Evolutionary conservation across 2,888 invertebrate genomes (phyloP).

Genomic region (Drosophila imparisetae): DNA sequence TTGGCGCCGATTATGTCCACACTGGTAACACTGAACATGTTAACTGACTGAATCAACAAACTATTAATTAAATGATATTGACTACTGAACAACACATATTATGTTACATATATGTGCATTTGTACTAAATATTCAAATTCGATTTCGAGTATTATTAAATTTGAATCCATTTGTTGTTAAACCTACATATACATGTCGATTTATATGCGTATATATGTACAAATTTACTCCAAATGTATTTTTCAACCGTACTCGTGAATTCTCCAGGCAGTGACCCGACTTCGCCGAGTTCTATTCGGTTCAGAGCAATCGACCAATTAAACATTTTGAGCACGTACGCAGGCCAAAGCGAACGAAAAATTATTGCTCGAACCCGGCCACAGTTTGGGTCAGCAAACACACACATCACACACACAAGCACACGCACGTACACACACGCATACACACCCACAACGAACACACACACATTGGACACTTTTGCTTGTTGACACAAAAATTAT

Average conservation of each 20-base stretch:
- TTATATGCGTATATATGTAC: neutral
- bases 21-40: neutral
- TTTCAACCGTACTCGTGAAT: neutral
- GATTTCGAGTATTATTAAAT: neutral
- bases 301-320: conserved; percentile 54
- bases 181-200: neutral
- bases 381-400: conserved; percentile 47
- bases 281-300: conserved; percentile 8
- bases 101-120: no score
- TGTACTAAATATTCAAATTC: neutral
- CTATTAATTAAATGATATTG: neutral
- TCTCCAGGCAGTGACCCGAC: conserved; percentile 28
- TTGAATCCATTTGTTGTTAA: neutral
- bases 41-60: neutral
- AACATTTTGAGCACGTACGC: conserved; percentile 63
- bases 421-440: conserved; percentile 25
- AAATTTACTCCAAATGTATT: neutral
- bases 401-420: conserved; percentile 12
- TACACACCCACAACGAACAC: conserved; percentile 1
- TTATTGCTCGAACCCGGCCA: conserved; percentile 46
- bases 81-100: neutral
- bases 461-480: conserved; percentile 19
- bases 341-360: conserved; percentile 39
- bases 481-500: conserved; percentile 28
- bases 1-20: neutral